Evolutionary conservation across 2,797 vertebrate species (phyloP), one percentile per base, ranked within the genome.

Genomic region (Anolis apletophallus): DNA sequence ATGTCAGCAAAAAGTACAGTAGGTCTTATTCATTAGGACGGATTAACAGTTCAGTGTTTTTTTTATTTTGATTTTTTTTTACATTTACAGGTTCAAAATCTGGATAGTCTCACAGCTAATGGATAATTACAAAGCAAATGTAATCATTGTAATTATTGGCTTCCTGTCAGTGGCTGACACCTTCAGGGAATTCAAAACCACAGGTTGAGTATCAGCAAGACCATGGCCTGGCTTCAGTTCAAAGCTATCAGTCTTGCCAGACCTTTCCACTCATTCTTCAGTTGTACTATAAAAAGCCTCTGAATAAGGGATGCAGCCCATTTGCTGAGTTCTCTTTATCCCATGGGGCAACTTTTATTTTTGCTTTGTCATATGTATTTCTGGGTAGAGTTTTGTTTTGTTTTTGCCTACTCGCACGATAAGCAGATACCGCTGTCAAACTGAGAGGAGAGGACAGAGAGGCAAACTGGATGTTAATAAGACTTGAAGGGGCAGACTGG

Each of bases 101-200:
- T 5, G 64, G 19, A 69, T 75, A 32, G 84, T 73, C 82, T 84
- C 86, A 69, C 84, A 81, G 85, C 85, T 92, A 93, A 92, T 80
- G 69, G 90, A 75, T 88, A 86, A 91, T 93, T 93, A 85, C 72
- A 61, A 8, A 71, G 32, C 84, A 76, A 71, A 21, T 83, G 61
- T 64, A 9, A 86, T 54, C 82, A 89, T 85, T 80, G 86, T 88
- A 85, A 59, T 61, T 21, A 57, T 19, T 73, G 84, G 91, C 57
- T 88, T 83, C 85, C 55, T 90, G 52, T 67, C 82, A 57, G 74
- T 17, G 84, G 71, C 89, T 86, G 86, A 88, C 81, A 74, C 91
- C 90, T 89, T 93, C 75, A 34, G 36, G 89, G 87, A 85, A 91
- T 88, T 83, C 84, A 59, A 85, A 87, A 79, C 73, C 67, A 89